Base-by-base conservation (phyloP, 2,113 vertebrate genomes). In the Pomatorhinus ruficollis region DNA sequence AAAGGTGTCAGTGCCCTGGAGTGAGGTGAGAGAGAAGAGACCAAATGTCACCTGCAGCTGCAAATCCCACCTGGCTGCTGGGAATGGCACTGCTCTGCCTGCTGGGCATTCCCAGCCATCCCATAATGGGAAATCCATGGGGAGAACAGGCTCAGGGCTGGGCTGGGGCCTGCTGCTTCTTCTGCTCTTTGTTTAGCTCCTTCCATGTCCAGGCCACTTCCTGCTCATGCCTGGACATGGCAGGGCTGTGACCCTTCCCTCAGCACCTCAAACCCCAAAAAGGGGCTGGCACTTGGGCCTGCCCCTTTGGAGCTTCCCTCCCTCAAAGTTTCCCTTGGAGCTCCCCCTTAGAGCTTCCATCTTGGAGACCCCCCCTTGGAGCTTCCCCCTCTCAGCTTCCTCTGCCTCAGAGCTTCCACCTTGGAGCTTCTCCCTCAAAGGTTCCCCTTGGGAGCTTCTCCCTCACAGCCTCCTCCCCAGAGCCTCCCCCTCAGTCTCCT, bases 1-100 rank as follows among this genome's bases (percentile, higher is more conserved):
- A 99, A 84, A 4, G 99, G 99, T 10, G 99, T 98, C 95, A 99
- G 97, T 21, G 96, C 98, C 89, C 99, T 99, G 95, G 21, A 91
- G 35, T 49, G 79, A 83, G 93, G 69, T 15, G 89, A 92, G 60
- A 89, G 64, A 89, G 64, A 40, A 35, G 66, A 92, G 61, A 91
- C 14, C 75, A 60, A 77, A 89, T 3, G 42, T 96, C 96, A 96
- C 82, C 89, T 50, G 81, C 24, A 22, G 83, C n/a, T 63, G 89
- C 44, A 60, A 65, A 72, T 2, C 37, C 44, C 11, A 20, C 0
- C 3, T 12, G 69, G 66, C 64, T n/a, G 52, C 42, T 14, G 44
- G 53, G 44, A 5, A 27, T 1, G 10, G 63, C n/a, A 1, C 61
- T 47, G 72, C 79, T 87, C 75, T 40, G 80, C 60, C 40, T 30